A percentile compares a stretch with the other conserved stretches of the same genome.
Evolutionary conservation across 2,113 vertebrate genomes (phyloP).

Genomic region (Sclerurus mexicanus): DNA sequence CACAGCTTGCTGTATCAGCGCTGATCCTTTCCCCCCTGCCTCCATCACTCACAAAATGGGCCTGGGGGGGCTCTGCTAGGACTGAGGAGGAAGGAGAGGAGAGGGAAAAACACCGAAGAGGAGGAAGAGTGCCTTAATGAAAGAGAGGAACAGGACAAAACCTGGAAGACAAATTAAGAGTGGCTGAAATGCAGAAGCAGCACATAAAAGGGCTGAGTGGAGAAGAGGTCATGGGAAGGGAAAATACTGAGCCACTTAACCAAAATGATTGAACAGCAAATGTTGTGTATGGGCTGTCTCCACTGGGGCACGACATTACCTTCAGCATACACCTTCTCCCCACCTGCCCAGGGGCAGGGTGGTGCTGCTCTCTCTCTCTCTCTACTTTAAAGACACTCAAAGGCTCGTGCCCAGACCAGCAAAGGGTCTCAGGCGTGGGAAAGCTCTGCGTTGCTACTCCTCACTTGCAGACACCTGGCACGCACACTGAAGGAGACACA

Average conservation of each 20-base stretch:
- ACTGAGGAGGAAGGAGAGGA: rapidly evolving
- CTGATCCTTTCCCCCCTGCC: neutral
- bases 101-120: neutral
- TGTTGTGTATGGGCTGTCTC: neutral
- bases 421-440: slow-evolving; percentile 48
- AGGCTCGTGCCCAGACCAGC: neutral
- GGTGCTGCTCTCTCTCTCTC: neutral
- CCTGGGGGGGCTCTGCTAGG: neutral
- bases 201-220: neutral
- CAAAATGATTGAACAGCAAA: slow-evolving; percentile 19
- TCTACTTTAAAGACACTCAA: slow-evolving; percentile 9
- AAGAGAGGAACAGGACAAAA: neutral
- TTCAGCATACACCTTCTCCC: neutral
- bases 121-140: neutral
- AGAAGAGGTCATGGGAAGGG: slow-evolving; percentile 37
- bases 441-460: neutral
- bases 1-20: neutral
- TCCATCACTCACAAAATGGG: neutral
- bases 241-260: neutral
- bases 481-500: neutral
- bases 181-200: neutral
- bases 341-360: slow-evolving; percentile 11
- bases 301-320: neutral
- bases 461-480: neutral
- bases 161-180: slow-evolving; percentile 10